phyloP scores from a whole-genome alignment of 2,797 vertebrate species.

The Hozukius guyotensis region DNA sequence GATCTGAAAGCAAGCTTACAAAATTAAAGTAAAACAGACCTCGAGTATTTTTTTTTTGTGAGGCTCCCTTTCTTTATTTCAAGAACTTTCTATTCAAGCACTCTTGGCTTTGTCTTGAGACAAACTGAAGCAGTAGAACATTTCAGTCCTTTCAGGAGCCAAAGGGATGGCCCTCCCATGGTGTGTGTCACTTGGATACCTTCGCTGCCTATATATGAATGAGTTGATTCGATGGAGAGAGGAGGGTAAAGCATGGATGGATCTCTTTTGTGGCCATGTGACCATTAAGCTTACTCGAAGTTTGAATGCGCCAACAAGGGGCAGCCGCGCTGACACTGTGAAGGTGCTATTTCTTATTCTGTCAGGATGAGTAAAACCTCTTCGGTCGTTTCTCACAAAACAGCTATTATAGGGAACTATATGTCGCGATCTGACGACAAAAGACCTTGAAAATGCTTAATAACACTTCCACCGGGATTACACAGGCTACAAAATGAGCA shows the following conservation, averaged over 20 bases:
- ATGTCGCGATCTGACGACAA: slow-evolving; percentile 4
- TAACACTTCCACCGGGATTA: slow-evolving; percentile 1
- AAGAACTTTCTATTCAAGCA: slow-evolving; percentile 26
- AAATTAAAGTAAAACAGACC: slow-evolving; percentile 17
- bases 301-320: slow-evolving; percentile 5
- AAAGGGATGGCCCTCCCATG: slow-evolving; percentile 25
- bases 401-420: slow-evolving; percentile 24
- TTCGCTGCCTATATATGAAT: slow-evolving; percentile 27
- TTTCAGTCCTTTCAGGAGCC: slow-evolving; percentile 25
- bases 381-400: slow-evolving; percentile 26
- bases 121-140: slow-evolving; percentile 12
- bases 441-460: slow-evolving; percentile 11
- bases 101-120: slow-evolving; percentile 36
- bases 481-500: slow-evolving; percentile 15
- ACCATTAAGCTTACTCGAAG: neutral
- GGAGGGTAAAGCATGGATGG: neutral
- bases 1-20: neutral
- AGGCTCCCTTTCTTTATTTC: slow-evolving; percentile 5
- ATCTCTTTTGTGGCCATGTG: slow-evolving; percentile 13
- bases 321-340: neutral
- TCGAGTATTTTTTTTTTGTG: neutral
- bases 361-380: neutral
- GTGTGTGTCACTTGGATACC: slow-evolving; percentile 29
- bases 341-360: slow-evolving; percentile 14
- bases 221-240: slow-evolving; percentile 12